Base-by-base conservation (phyloP, 23 tunicate species). In the Styela clava region DNA sequence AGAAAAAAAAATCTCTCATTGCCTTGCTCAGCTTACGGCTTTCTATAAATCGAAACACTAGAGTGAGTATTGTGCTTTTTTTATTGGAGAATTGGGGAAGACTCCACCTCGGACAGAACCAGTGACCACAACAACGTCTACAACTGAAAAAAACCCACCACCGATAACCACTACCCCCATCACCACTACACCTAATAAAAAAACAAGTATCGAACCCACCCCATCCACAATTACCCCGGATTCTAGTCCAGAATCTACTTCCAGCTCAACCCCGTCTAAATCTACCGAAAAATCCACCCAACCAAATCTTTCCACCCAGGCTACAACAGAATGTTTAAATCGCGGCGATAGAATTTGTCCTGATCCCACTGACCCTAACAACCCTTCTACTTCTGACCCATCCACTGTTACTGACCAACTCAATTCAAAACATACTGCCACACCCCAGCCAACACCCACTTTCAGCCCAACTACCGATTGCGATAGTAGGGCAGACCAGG, bases 71-170 rank as follows among this genome's bases (percentile, higher is more conserved):
- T 67, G 31, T 67, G 71, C 71, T 67, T 67, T 67, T 27, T 22
- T 5, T 1, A 67, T 29, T 67, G 30, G 71, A 67, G 71, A 27
- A 25, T 18, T 25, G 19, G 71, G 71, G 31, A 9, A 61, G 69
- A 27, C 82, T 36, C 82, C 64, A 78, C 82, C 52, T 31, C 68
- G 20, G 69, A 61, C 62, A 61, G 68, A 24, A 61, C 0, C 69
- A 61, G 65, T 23, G 64, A 76, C 80, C 16, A 7, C 82, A 26
- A 51, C 21, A 18, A 1, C 56, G 19, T 21, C 24, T 32, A 0
- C 32, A 70, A 51, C 67, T 1, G 32, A 29, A 25, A 52, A 33
- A 34, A 28, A 33, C 1, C 27, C 68, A 22, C 28, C 68, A 9
- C 20, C 3, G 35, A 74, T 56, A 34, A n/a, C 79, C 5, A n/a